phyloP scores from a whole-genome alignment of 2,113 vertebrate species.

The Coptodon rendalli region DNA sequence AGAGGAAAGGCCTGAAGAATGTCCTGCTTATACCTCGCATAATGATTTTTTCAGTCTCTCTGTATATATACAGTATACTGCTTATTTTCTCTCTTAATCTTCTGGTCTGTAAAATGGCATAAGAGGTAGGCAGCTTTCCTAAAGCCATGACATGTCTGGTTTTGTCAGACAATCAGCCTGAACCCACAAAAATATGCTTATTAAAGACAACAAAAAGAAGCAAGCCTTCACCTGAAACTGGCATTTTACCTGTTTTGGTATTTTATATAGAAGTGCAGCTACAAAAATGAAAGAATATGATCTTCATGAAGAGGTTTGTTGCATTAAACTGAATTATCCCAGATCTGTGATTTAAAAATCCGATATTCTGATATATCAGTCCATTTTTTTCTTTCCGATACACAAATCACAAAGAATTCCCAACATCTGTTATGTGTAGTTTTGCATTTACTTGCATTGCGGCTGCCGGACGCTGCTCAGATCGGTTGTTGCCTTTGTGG shows the following conservation, averaged over 20 bases:
- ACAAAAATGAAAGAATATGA: background rate
- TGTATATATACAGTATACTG: background rate
- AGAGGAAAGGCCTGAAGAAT: background rate
- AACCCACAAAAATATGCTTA: fast-evolving
- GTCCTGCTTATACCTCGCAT: background rate
- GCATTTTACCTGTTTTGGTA: background rate
- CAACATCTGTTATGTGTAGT: background rate
- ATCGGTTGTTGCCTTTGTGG: background rate
- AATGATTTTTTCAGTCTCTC: background rate
- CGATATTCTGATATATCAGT: background rate
- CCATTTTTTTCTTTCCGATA: background rate
- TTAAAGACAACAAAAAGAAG: background rate
- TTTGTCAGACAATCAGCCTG: background rate
- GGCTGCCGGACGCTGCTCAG: background rate
- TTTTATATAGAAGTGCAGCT: background rate
- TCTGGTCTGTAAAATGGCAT: background rate
- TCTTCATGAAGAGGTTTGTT: background rate
- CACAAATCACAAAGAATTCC: background rate
- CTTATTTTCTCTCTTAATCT: background rate
- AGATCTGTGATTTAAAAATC: background rate
- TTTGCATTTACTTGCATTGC: background rate
- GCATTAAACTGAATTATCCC: background rate
- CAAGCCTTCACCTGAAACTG: background rate
- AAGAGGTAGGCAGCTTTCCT: background rate
- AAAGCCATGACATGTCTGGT: background rate